Evolutionary conservation across 2,797 vertebrate genomes (phyloP).

Genomic region (Coracias cyanogaster): DNA sequence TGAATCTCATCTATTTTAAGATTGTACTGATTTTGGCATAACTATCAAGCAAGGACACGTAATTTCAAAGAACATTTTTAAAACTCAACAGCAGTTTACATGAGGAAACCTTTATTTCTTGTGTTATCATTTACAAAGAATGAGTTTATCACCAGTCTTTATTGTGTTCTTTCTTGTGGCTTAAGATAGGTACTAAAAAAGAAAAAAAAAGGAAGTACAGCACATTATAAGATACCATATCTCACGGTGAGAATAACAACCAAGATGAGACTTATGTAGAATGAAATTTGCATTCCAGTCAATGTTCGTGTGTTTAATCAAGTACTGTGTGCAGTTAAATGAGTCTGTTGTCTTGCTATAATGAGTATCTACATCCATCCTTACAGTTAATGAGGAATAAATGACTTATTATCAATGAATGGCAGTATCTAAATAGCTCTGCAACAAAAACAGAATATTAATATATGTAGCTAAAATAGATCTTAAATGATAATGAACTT

Average conservation of each 20-base stretch:
- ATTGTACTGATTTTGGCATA: background rate
- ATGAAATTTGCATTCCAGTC: slow-evolving; percentile 77
- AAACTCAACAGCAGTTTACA: background rate
- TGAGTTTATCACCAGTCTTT: background rate
- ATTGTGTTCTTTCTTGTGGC: background rate
- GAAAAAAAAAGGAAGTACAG: background rate
- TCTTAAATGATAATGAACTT: slow-evolving; percentile 79
- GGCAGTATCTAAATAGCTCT: slow-evolving; percentile 81
- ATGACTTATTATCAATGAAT: slow-evolving; percentile 83
- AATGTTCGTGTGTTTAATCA: slow-evolving; percentile 67
- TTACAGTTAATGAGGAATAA: slow-evolving; percentile 84
- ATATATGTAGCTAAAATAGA: slow-evolving; percentile 79
- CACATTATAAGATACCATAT: slow-evolving; percentile 33
- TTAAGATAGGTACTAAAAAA: background rate
- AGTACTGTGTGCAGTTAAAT: slow-evolving; percentile 78
- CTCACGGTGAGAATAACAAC: slow-evolving; percentile 36
- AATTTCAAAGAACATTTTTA: background rate
- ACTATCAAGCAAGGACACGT: background rate
- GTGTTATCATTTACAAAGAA: background rate
- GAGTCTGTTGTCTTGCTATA: slow-evolving; percentile 81
- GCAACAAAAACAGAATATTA: slow-evolving; percentile 83
- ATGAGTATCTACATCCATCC: slow-evolving; percentile 82
- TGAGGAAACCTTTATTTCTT: slow-evolving; percentile 11
- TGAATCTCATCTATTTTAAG: slow-evolving; percentile 14
- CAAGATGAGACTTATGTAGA: slow-evolving; percentile 55